A percentile compares a stretch with the other conserved stretches of the same genome.
Evolutionary conservation across 2,888 invertebrate genomes (phyloP).

Genomic region (Drosophila sordidapex): DNA sequence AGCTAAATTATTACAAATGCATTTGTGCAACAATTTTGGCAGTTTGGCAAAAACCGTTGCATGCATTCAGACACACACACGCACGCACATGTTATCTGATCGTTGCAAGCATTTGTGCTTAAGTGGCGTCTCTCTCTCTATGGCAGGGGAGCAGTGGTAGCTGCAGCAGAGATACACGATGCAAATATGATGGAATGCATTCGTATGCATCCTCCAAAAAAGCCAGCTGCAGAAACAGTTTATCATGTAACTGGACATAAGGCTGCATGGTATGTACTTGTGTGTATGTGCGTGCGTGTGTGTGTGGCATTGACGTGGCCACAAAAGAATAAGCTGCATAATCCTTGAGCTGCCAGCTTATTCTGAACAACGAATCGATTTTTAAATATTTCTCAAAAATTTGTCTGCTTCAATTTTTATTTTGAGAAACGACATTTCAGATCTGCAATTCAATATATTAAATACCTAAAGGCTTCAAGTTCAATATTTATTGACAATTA

Average conservation of each 20-base stretch:
- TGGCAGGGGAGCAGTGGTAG: not conserved
- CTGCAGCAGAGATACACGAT: conserved; percentile 9
- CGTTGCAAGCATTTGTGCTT: conserved; percentile 45
- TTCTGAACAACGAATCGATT: not conserved
- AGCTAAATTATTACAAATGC: conserved; percentile 66
- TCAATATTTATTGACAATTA: not conserved
- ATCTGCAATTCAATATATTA: not conserved
- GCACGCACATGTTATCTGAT: conserved; percentile 5
- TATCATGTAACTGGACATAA: conserved; percentile 22
- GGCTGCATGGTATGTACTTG: not conserved
- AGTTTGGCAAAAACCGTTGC: conserved; percentile 50
- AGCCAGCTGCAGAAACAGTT: conserved; percentile 20
- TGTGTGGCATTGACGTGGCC: conserved; percentile 5
- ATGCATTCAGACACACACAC: not conserved
- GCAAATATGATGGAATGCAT: conserved; percentile 61
- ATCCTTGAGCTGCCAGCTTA: not conserved
- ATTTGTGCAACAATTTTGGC: conserved; percentile 60
- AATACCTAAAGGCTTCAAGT: not conserved
- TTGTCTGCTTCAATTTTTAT: not conserved
- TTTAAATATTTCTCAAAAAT: not conserved
- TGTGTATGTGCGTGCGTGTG: not conserved
- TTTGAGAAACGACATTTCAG: not conserved
- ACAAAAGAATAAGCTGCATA: not conserved
- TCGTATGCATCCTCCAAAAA: conserved; percentile 35
- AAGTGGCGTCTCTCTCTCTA: conserved; percentile 18